phyloP scores from a whole-genome alignment of 2,888 invertebrate species.

The Leptothorax acervorum region DNA sequence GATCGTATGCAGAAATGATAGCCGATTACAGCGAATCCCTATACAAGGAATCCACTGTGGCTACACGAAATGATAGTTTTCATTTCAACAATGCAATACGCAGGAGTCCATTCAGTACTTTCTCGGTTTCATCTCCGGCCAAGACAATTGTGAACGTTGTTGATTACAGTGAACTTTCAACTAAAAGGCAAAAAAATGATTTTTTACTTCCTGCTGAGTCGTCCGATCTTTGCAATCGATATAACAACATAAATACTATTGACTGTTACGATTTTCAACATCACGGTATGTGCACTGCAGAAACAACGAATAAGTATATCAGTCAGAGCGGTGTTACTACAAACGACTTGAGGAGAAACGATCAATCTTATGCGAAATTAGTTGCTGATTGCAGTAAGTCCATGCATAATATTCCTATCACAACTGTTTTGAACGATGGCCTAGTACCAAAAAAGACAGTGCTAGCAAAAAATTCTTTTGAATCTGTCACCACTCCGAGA shows the following conservation, averaged over 20 bases:
- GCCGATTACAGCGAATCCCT: slow-evolving; percentile 58
- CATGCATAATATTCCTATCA: background rate
- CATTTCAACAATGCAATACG: slow-evolving; percentile 8
- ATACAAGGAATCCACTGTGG: background rate
- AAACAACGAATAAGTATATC: background rate
- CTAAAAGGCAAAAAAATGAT: background rate
- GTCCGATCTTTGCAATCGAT: background rate
- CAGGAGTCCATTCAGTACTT: slow-evolving; percentile 60
- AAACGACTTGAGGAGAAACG: background rate
- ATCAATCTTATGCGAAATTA: slow-evolving; percentile 62
- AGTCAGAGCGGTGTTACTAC: background rate
- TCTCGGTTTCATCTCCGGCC: background rate
- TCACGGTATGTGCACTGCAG: background rate
- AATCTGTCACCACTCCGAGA: background rate
- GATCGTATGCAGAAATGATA: slow-evolving; percentile 67
- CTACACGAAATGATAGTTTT: background rate
- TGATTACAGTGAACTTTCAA: background rate
- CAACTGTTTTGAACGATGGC: background rate
- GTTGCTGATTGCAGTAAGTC: slow-evolving; percentile 60
- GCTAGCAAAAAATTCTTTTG: slow-evolving; percentile 32
- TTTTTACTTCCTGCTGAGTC: background rate
- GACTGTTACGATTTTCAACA: background rate
- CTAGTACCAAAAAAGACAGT: slow-evolving; percentile 16
- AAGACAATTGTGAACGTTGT: background rate
- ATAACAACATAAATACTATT: background rate